Conservation (phyloP, 1,140 invertebrate species). For the Drosophila sturtevanti region DNA sequence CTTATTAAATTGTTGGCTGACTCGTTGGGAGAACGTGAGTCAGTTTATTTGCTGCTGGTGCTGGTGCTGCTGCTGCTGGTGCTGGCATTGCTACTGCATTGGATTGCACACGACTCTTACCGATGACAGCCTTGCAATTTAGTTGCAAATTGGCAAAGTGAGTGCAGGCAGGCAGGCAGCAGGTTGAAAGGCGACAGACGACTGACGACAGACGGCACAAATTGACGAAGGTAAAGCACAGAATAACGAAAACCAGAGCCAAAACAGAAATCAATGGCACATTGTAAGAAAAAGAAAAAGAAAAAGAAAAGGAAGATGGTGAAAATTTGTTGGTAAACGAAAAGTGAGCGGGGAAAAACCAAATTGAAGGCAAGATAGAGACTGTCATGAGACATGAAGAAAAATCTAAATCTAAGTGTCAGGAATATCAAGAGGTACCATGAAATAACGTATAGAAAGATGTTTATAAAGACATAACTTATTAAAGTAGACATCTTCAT, state of each 20-base stretch:
- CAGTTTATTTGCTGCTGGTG: constrained; percentile 41
- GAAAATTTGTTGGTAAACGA: not conserved
- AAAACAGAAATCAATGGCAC: constrained; percentile 52
- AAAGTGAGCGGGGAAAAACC: too few relatives aligned
- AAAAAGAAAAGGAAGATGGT: not conserved
- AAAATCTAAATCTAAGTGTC: not conserved
- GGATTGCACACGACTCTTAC: constrained; percentile 27
- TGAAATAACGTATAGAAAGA: not conserved
- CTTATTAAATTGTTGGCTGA: constrained; percentile 64
- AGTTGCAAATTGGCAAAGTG: constrained; percentile 67
- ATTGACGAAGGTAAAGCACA: constrained; percentile 47
- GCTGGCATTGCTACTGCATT: constrained; percentile 27
- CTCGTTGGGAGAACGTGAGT: constrained; percentile 43
- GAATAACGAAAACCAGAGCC: not conserved
- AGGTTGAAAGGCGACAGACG: not conserved
- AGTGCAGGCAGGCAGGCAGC: constrained; percentile 59
- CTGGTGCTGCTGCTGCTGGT: constrained; percentile 16
- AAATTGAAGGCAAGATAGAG: constrained; percentile 20
- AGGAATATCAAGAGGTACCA: not conserved
- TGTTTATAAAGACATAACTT: constrained; percentile 1
- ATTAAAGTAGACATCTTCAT: not conserved
- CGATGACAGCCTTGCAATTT: constrained; percentile 66
- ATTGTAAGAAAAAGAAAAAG: not conserved
- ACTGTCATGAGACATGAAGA: not conserved
- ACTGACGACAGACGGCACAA: constrained; percentile 31